Base-by-base conservation (phyloP, 1,140 invertebrate genomes). In the Drosophila ercepeae region DNA sequence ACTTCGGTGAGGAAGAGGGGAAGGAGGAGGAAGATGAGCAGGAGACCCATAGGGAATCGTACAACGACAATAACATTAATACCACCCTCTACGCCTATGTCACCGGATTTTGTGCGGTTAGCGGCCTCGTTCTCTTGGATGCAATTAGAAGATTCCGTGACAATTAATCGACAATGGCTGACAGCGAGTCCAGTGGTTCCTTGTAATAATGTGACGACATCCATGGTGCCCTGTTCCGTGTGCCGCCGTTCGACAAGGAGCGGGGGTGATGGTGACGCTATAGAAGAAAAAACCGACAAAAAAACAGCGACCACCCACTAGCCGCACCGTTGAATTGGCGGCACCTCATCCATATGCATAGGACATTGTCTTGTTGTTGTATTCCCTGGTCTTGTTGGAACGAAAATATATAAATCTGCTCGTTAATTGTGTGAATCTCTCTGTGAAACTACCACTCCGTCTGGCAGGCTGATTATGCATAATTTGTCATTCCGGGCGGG, bases 341-440 rank as follows among this genome's bases (percentile, higher is more conserved):
- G 16, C 48, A 64, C 4, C 67, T 69, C 46, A 71, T 70, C 4
- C 67, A 71, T 71, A 58, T 59, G 36, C 65, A 59, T 68, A n/a
- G 19, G 21, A 19, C n/a, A 32, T 34, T 42, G 51, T n/a, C 34
- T 8, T 18, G 29, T 13, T 48, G 36, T n/a, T 39, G 41, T 50
- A 42, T 19, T 42, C 32, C 50, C 44, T 46, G 53, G 29, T 29
- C 25, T 61, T 44, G 41, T 60, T 64, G 44, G 19, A 65, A 44
- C n/a, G 19, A 74, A 27, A 73, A 64, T 42, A 54, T 63, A 74
- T 65, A 74, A 74, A 74, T 65, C 71, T 48, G 46, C n/a, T 46
- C 39, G 70, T 65, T 65, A 74, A 74, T 74, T 57, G 70, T 74
- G 70, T 74, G 71, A 74, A 74, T 75, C 60, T 57, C 21, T 60